phyloP scores from a whole-genome alignment of 2,888 invertebrate species.

The Monoplex corrugatus region DNA sequence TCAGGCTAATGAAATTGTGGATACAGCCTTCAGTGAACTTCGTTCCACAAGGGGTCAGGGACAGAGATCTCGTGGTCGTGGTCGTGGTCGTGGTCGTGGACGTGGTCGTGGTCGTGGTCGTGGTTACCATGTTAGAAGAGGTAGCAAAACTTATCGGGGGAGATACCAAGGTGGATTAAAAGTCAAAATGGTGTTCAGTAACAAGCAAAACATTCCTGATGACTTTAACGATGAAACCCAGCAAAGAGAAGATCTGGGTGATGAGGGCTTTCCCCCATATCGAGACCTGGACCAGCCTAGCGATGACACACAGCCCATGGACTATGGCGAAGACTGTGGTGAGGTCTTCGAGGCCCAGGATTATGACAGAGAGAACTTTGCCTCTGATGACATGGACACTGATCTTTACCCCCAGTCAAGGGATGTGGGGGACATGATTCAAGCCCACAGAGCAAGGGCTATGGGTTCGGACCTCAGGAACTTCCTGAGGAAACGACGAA shows the following conservation, averaged over 20 bases:
- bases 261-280: neutral
- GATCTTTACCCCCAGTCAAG: neutral
- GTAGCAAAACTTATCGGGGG: neutral
- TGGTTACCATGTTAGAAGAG: no score
- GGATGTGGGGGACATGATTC: slow-evolving; percentile 19
- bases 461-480: neutral
- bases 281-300: neutral
- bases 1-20: no score
- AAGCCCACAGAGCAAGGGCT: neutral
- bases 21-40: no score
- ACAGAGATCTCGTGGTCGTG: neutral
- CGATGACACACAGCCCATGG: neutral
- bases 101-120: neutral
- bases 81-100: neutral
- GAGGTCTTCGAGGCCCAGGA: neutral
- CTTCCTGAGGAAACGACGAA: neutral
- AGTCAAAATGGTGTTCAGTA: neutral
- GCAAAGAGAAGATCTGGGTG: neutral
- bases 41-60: neutral
- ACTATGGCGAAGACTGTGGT: neutral
- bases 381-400: neutral
- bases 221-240: no score
- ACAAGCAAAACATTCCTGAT: no score
- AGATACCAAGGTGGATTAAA: neutral
- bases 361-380: neutral